Evolutionary conservation across 2,797 vertebrate species (phyloP), one percentile per base, ranked within the genome.

Genomic region (Diceros bicornis): DNA sequence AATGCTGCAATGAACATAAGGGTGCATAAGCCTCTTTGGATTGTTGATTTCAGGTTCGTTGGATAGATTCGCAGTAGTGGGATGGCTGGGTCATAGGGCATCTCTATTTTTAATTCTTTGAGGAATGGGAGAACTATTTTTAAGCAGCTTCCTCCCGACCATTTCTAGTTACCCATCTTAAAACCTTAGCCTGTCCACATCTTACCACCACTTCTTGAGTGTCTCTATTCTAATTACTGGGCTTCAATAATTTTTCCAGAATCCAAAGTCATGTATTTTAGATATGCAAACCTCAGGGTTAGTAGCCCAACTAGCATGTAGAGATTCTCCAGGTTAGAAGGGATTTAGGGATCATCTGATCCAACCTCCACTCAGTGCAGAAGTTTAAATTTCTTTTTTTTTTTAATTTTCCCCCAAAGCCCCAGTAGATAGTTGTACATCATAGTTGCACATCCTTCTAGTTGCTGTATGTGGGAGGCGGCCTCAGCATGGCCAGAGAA

Each of bases 191-290:
- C 66, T 59, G 25, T 37, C 62, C 23, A 41, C 34, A n/a, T 61
- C 61, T 77, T 62, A 55, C 8, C 32, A 94, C 14, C 14, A 44
- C 72, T 94, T 72, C 77, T 79, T 86, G 21, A 18, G 20, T 57
- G 27, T 72, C 66, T 81, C 64, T 72, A 88, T 57, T 92, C 50
- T 94, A 85, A 94, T 86, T 59, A 37, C 13, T 93, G 57, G 34
- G 27, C 32, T 91, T 84, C 57, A 21, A 69, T 78, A 14, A 89
- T 37, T 62, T 52, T 44, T 78, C 44, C 61, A 89, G 52, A 90
- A 92, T 66, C 92, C 69, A 90, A 83, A 81, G 71, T 88, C 52
- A 69, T 23, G 21, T 52, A 61, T 61, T 93, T 94, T 55, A 44
- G 79, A 93, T n/a, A 82, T 11, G 21, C 29, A 92, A 72, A 92